Evolutionary conservation across 2,797 vertebrate genomes (phyloP), one percentile per base, ranked within the genome.

Genomic region (Gobio occitaniae): DNA sequence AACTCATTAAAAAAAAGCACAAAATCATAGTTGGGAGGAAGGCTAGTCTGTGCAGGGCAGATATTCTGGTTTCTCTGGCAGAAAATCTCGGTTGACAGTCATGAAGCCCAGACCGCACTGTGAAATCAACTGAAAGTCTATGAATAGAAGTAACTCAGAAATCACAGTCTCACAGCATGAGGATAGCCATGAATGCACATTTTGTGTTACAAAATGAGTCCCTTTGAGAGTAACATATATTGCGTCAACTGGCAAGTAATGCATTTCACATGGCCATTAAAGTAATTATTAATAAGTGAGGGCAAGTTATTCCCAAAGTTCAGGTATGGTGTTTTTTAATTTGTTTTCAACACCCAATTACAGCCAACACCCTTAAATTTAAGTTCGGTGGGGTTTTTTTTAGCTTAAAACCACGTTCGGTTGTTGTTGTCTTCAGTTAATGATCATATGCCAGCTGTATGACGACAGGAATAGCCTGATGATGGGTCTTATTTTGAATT

Each of bases 31-130:
- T 50, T 84, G 1, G 1, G 38, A 74, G 78, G n/a, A 47, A 50
- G 38, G 75, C 41, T 78, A 16, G 75, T 71, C 75, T n/a, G 25
- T 70, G 50, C 50, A 1, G 38, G 52, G 65, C 25, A 52, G 61
- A 83, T 76, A 52, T 82, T 71, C 69, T 54, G 72, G 61, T 84
- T 77, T 78, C 38, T 78, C 65, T 78, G 76, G 54, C 76, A 59
- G 32, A 75, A 61, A 41, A 68, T 80, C 59, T 68, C 32, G 54
- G 16, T 76, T 68, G 47, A 81, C 78, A 56, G 59, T 76, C 32
- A 48, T n/a, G 63, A 86, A 80, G 59, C 78, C 56, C 50, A 38
- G 19, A 69, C 84, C n/a, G 69, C 70, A 36, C 84, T 80, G 78
- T 72, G 21, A 76, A 86, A 29, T 75, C 78, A 78, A 70, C 75